Conservation (phyloP, 2,113 vertebrate genomes). For the Smithornis capensis region DNA sequence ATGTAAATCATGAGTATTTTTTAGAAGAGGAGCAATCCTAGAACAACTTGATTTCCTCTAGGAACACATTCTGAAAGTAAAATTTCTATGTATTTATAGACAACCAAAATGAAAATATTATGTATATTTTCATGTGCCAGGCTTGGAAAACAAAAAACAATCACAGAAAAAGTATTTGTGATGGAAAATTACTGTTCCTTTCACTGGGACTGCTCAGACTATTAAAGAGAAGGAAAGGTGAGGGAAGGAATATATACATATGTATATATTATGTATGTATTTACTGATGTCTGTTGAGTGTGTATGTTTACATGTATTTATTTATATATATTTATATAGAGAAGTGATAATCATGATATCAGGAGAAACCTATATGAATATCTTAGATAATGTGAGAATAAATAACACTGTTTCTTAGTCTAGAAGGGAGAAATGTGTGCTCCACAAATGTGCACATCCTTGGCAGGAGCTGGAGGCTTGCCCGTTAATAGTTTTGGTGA, state of each 20-base stretch:
- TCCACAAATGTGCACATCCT: fast-evolving
- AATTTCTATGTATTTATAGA: slow-evolving; percentile 35
- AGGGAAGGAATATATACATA: not conserved
- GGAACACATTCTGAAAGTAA: not conserved
- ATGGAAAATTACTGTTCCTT: slow-evolving; percentile 15
- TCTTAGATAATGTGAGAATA: not conserved
- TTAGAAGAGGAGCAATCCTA: not conserved
- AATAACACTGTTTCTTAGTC: not conserved
- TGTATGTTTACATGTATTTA: not conserved
- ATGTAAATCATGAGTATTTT: not conserved
- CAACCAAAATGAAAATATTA: slow-evolving; percentile 38
- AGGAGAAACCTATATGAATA: not conserved
- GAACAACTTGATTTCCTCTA: not conserved
- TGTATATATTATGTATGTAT: not conserved
- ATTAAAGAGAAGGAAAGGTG: not conserved
- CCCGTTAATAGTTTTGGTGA: not conserved
- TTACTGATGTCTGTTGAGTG: not conserved
- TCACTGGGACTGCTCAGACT: not conserved
- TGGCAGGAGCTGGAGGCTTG: not conserved
- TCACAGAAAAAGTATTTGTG: slow-evolving; percentile 19
- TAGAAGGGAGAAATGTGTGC: not conserved
- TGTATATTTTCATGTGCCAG: not conserved
- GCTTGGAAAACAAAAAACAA: slow-evolving; percentile 33
- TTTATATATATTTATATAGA: not conserved
- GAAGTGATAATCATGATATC: not conserved